Conservation (phyloP, 1,140 invertebrate genomes). For the Drosophila miranda region DNA sequence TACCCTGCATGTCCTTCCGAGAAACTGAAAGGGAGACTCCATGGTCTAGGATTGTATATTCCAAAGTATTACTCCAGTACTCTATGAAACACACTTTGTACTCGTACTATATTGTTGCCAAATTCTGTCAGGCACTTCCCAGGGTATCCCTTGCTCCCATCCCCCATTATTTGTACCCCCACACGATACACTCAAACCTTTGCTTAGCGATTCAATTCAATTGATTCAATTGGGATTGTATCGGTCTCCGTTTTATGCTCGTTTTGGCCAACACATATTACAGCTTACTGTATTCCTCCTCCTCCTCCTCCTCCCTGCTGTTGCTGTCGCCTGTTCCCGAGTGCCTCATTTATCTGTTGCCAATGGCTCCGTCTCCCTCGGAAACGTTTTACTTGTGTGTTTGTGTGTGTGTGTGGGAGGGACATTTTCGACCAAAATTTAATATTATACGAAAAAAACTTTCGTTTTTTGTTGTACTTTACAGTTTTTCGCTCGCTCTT, state of each 20-base stretch:
- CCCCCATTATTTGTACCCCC: background rate
- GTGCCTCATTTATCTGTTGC: constrained; percentile 76
- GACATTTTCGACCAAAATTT: constrained; percentile 53
- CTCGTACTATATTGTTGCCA: too few relatives aligned
- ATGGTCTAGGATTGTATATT: too few relatives aligned
- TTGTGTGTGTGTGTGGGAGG: constrained; percentile 22
- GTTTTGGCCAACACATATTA: constrained; percentile 60
- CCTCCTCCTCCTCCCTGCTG: background rate
- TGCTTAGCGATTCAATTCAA: constrained; percentile 75
- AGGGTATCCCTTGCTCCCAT: background rate
- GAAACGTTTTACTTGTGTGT: constrained; percentile 40
- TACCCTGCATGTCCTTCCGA: constrained; percentile 1
- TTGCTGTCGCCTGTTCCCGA: constrained; percentile 49
- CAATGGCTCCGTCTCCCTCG: constrained; percentile 53
- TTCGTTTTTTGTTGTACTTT: constrained; percentile 33
- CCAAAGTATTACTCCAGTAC: too few relatives aligned
- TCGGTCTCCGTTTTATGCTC: constrained; percentile 69
- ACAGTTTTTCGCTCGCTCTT: constrained; percentile 25
- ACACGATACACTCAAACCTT: constrained; percentile 41
- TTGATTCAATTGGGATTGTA: constrained; percentile 80
- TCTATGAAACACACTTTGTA: too few relatives aligned
- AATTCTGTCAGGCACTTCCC: background rate
- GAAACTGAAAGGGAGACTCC: too few relatives aligned
- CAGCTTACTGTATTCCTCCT: constrained; percentile 15
- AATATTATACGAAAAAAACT: constrained; percentile 59